Percentiles rank a stretch among this genome's conserved stretches.
Evolutionary conservation across 2,797 vertebrate genomes (phyloP).

Genomic region (Ctenosaura bakeri): DNA sequence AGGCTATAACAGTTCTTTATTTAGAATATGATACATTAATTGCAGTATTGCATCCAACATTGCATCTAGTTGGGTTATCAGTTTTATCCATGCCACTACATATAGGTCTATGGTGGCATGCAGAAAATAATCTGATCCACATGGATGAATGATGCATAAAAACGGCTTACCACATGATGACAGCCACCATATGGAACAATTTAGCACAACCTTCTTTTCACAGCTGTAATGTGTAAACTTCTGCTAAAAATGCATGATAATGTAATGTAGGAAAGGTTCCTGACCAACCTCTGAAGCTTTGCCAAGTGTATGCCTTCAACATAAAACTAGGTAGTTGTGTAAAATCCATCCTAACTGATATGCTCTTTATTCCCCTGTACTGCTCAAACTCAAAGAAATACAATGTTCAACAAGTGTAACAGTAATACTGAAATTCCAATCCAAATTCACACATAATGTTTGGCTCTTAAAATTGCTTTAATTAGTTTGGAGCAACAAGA

Average conservation of each 20-base stretch:
- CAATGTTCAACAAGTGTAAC: background rate
- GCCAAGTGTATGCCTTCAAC: conserved; percentile 8
- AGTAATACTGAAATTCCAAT: background rate
- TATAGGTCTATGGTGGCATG: conserved; percentile 1
- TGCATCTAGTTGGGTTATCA: background rate
- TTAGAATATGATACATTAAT: background rate
- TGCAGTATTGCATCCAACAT: background rate
- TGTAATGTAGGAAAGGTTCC: conserved; percentile 14
- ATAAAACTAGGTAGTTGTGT: conserved; percentile 2
- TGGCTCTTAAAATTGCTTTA: conserved; percentile 15
- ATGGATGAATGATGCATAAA: background rate
- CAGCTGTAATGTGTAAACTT: conserved; percentile 38
- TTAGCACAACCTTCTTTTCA: conserved; percentile 35
- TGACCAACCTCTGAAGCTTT: conserved; percentile 12
- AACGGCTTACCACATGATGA: conserved; percentile 26
- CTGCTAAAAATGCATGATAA: conserved; percentile 42
- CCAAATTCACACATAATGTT: background rate
- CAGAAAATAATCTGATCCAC: conserved; percentile 12
- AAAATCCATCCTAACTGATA: background rate
- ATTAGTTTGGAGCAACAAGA: conserved; percentile 25
- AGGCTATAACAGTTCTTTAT: background rate
- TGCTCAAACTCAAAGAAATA: background rate
- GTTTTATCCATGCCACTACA: conserved; percentile 5
- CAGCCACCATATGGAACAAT: conserved; percentile 37
- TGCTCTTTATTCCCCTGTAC: background rate